Base-by-base conservation (phyloP, 53 echinoderm and acorn worm genomes). In the Temnopleurus reevesii region DNA sequence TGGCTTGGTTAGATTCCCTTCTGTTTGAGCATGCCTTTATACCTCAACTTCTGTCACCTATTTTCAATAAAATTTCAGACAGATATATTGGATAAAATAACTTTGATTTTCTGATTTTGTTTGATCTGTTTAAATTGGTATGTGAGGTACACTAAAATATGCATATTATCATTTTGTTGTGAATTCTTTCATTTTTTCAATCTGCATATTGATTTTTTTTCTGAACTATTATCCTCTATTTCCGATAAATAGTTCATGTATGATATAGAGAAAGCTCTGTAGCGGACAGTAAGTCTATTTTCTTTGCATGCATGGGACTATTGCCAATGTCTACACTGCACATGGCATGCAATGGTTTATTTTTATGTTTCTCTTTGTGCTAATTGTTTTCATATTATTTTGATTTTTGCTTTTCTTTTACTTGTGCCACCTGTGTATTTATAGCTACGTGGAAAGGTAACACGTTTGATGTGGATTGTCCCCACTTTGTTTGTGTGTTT, bases 371-470 rank as follows among this genome's bases (percentile, higher is more conserved):
- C 12, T 26, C 29, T 54, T 77, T n/a, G n/a, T n/a, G n/a, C n/a
- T n/a, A n/a, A n/a, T n/a, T n/a, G 21, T 31, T 91, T 66, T 49
- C 88, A 66, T 33, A 15, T 12, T 7, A 51, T 27, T 8, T 79
- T n/a, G n/a, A n/a, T 77, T 87, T 34, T 36, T 76, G 59, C 49
- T 43, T 58, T 63, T 58, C 54, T 77, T 84, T 84, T 61, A 61
- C 80, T 49, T 59, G 30, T 84, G 54, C 46, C 83, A 43, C 33
- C 10, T 90, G 12, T 43, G 81, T n/a, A 8, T 53, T 35, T 81
- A 26, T 92, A 94, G 94, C 92, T 84, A 51, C 91, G 94, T 53
- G 94, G 94, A 86, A 94, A 94, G 94, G 94, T 94, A 94, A 92
- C 61, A 41, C 71, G 9, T 24, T 53, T 84, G 35, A 53, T 29